Base-by-base conservation (phyloP, 2,888 invertebrate species). In the Periphyllus acericola region DNA sequence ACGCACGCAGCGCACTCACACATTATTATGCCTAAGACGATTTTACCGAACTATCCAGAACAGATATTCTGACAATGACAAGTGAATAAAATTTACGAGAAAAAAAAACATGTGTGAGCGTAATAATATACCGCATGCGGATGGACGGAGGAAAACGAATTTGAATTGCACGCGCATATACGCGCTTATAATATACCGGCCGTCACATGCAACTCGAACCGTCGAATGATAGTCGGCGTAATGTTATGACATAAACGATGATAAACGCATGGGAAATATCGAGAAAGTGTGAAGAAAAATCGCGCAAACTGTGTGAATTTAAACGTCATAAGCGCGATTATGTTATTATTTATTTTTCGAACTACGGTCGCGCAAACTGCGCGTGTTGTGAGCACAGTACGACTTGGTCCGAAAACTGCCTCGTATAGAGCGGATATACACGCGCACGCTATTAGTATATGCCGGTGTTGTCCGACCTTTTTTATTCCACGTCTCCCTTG, bases 11-110 rank as follows among this genome's bases (percentile, higher is more conserved):
- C 19, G 21, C 60, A 60, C 21, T 21, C 60, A 60, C 21, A 25
- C 17, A 52, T 52, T 4, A 4, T 3, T 60, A 21, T 21, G 21
- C 25, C 60, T 60, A 60, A 60, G 60, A 60, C 60, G 60, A 60
- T 60, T 55, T 60, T 25, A 60, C 60, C 4, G 60, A 60, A 60
- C 8, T 68, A 55, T 79, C 79, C 34, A 34, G 32, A 79, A 36
- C 79, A 79, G 60, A 79, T 79, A 79, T 79, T n/a, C 79, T 79
- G 79, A 60, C 34, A 34, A 19, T 79, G 79, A 79, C 79, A 79
- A 79, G 34, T 14, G 34, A 60, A 79, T 60, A 34, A 60, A 60
- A 36, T 36, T 25, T 29, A 68, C 29, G 68, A 25, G 29, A 60
- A 60, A 11, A 25, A 29, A 68, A 68, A 21, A 25, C 60, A 60